Evolutionary conservation across 2,113 vertebrate species (phyloP).

Genomic region (Carollia perspicillata): DNA sequence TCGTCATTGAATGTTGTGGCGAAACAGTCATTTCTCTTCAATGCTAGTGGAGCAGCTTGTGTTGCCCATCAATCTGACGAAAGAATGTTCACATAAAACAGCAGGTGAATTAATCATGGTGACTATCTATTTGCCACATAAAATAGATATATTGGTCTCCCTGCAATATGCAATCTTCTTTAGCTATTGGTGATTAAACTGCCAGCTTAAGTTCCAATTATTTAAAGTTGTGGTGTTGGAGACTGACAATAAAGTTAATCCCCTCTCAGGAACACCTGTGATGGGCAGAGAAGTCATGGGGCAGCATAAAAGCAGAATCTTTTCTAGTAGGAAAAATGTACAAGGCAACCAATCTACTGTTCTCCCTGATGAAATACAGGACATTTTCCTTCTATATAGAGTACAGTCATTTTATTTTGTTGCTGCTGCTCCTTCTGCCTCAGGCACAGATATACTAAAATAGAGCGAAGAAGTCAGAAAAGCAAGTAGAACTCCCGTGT

Average conservation of each 20-base stretch:
- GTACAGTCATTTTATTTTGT: constrained; percentile 29
- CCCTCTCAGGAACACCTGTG: constrained; percentile 26
- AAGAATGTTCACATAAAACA: constrained; percentile 61
- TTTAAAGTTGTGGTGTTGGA: constrained; percentile 69
- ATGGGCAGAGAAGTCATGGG: neutral
- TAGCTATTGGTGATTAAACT: constrained; percentile 62
- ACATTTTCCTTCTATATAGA: constrained; percentile 41
- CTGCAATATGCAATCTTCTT: constrained; percentile 60
- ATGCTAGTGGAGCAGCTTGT: constrained; percentile 60
- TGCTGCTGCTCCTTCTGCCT: constrained; percentile 61
- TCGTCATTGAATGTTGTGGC: neutral
- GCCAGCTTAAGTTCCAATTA: constrained; percentile 66
- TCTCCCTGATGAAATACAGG: constrained; percentile 5
- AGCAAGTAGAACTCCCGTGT: constrained; percentile 46
- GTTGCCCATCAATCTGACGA: constrained; percentile 61
- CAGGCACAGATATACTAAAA: constrained; percentile 58
- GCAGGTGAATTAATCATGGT: constrained; percentile 71
- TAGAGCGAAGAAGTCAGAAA: constrained; percentile 66
- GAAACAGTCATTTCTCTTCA: neutral
- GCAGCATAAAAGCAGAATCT: constrained; percentile 30
- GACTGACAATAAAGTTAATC: constrained; percentile 48
- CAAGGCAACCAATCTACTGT: constrained; percentile 10
- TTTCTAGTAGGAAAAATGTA: constrained; percentile 36
- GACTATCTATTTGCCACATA: constrained; percentile 61
- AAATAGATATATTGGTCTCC: constrained; percentile 73